These are phyloP conservation scores for Cepaea hortensis DNA, from an alignment of 2,888 invertebrate genomes.

Conservation along the genomic window DNA sequence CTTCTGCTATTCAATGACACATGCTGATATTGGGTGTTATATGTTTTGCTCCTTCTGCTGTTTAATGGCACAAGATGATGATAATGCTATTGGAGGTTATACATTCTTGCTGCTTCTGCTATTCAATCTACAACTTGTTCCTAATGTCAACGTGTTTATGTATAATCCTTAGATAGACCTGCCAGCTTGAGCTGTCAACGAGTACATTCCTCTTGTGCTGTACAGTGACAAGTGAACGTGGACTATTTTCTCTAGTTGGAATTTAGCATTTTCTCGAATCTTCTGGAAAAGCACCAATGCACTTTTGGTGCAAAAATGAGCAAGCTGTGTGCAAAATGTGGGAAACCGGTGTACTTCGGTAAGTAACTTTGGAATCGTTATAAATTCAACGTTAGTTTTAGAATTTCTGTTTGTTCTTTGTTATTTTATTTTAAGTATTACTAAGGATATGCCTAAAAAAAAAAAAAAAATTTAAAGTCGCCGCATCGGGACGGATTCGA, in stretches of 20 bases:
- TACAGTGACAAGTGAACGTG: not conserved
- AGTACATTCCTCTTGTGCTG: too few species aligned
- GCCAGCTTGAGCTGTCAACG: too few species aligned
- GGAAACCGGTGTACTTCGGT: constrained; percentile 71
- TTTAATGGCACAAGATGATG: not conserved
- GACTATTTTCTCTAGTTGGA: not conserved
- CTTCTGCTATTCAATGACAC: not conserved
- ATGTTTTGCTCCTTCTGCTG: not conserved
- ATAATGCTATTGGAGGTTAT: not conserved
- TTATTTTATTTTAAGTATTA: too few species aligned
- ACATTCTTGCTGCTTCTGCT: not conserved
- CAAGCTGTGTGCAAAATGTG: constrained; percentile 64
- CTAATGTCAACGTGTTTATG: too few species aligned
- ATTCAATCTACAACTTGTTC: too few species aligned
- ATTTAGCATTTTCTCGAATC: not conserved
- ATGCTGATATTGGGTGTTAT: not conserved
- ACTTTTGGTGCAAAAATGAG: constrained; percentile 37
- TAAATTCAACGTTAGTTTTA: too few species aligned
- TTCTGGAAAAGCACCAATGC: not conserved
- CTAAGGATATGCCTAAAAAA: too few species aligned
- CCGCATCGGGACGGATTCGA: too few species aligned
- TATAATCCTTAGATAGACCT: too few species aligned
- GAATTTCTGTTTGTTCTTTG: too few species aligned
- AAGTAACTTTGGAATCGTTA: constrained; percentile 47
- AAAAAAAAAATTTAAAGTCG: too few species aligned